Evolutionary conservation across 2,113 vertebrate genomes (phyloP).

Genomic region (Seriola aureovittata): DNA sequence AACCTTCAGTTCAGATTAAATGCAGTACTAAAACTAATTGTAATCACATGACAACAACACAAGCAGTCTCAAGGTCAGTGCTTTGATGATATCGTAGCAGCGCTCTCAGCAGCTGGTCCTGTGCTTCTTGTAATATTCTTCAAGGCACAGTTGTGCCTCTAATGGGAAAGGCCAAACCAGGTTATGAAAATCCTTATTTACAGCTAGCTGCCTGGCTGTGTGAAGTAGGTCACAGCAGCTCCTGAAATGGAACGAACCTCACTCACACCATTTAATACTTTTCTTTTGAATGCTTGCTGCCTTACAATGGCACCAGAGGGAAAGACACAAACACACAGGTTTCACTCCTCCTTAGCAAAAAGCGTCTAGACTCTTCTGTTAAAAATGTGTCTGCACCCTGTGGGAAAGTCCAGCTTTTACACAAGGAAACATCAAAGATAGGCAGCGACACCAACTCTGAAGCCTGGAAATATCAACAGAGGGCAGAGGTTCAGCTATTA

Average conservation of each 20-base stretch:
- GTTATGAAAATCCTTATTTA: conserved; percentile 83
- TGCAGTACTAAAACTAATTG: conserved; percentile 50
- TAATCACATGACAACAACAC: conserved; percentile 59
- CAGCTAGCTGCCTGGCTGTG: conserved; percentile 76
- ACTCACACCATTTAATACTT: conserved; percentile 72
- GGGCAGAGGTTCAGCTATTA: conserved; percentile 16
- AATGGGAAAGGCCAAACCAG: conserved; percentile 81
- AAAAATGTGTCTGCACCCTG: conserved; percentile 33
- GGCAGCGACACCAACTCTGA: background rate
- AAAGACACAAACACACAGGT: conserved; percentile 61
- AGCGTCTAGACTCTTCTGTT: conserved; percentile 38
- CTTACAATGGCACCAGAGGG: conserved; percentile 62
- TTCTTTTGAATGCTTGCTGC: conserved; percentile 63
- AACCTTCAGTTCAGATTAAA: conserved; percentile 41
- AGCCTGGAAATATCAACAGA: conserved; percentile 23
- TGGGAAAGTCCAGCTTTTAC: conserved; percentile 50
- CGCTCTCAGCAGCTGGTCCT: conserved; percentile 63
- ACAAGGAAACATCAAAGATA: conserved; percentile 25
- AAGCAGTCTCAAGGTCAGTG: conserved; percentile 61
- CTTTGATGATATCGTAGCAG: conserved; percentile 65
- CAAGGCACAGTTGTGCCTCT: conserved; percentile 75
- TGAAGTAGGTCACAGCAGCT: conserved; percentile 81
- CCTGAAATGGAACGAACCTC: conserved; percentile 75
- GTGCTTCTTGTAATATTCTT: conserved; percentile 76
- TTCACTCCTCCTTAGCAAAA: conserved; percentile 43